These are phyloP conservation scores for Oscheius sp. DNA, from an alignment of 2,888 invertebrate genomes.

Conservation along the genomic window DNA sequence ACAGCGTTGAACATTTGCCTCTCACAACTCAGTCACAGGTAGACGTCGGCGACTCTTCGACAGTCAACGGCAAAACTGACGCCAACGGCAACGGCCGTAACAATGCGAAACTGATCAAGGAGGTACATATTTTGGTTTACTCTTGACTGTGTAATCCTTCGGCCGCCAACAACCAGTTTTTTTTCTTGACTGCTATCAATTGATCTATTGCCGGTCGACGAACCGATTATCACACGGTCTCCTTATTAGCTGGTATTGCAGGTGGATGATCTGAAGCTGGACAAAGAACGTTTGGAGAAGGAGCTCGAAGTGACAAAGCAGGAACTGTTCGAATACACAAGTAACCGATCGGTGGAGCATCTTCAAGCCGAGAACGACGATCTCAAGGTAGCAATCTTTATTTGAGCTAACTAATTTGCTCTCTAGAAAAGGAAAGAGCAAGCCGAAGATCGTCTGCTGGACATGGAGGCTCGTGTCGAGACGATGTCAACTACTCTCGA, in stretches of 20 bases:
- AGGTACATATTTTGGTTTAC: background rate
- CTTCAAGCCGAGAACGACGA: conserved; percentile 31
- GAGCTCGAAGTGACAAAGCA: conserved; percentile 23
- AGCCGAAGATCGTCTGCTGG: conserved; percentile 23
- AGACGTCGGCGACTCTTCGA: background rate
- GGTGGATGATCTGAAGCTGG: conserved; percentile 19
- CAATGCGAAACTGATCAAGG: background rate
- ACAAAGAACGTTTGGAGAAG: conserved; percentile 12
- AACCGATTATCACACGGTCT: background rate
- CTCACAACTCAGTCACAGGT: background rate
- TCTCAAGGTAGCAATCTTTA: conserved; percentile 10
- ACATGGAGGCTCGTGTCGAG: conserved; percentile 25
- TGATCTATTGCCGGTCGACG: background rate
- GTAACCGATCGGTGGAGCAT: background rate
- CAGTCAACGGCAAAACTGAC: background rate
- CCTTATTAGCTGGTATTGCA: background rate
- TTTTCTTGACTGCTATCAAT: background rate
- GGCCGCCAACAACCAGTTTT: conserved; percentile 21
- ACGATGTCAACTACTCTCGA: conserved; percentile 1
- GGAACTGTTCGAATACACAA: conserved; percentile 5
- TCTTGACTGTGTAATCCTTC: conserved; percentile 6
- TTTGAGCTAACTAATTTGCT: background rate
- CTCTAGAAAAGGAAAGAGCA: conserved; percentile 29
- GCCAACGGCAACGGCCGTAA: background rate
- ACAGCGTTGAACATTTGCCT: conserved; percentile 7